These are phyloP conservation scores for Paramormyrops hopkinsi DNA, from an alignment of 2,797 vertebrate genomes.

Conservation along the genomic window DNA sequence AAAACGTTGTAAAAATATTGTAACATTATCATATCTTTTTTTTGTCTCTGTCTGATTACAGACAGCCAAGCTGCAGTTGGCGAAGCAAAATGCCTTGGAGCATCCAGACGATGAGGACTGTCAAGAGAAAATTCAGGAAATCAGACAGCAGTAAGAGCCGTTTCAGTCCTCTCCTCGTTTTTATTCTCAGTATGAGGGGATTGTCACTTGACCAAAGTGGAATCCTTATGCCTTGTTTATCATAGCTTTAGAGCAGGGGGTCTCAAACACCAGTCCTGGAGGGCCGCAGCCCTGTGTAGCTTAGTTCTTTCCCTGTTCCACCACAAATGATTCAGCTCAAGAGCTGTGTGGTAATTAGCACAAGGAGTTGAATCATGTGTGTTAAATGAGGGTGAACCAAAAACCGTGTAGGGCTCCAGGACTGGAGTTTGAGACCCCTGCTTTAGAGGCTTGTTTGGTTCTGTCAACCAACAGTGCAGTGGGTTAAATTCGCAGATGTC, in stretches of 20 bases:
- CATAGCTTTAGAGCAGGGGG: neutral
- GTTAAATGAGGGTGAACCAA: too few species aligned
- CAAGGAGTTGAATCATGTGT: too few species aligned
- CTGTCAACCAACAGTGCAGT: neutral
- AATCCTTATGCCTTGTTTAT: neutral
- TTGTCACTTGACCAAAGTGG: neutral
- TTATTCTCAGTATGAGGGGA: neutral
- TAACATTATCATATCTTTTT: neutral
- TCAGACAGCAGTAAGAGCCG: conserved; percentile 75
- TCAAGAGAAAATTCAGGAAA: conserved; percentile 68
- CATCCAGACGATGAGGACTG: conserved; percentile 66
- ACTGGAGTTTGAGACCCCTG: too few species aligned
- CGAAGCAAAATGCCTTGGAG: conserved; percentile 73
- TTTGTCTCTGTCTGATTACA: conserved; percentile 45
- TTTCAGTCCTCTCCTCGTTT: neutral
- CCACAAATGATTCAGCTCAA: too few species aligned
- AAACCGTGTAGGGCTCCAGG: too few species aligned
- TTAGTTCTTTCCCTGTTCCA: too few species aligned
- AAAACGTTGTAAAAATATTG: neutral
- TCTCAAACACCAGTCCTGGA: too few species aligned
- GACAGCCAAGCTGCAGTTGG: conserved; percentile 86
- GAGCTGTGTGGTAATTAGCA: too few species aligned
- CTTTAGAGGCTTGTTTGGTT: neutral
- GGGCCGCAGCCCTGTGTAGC: too few species aligned
- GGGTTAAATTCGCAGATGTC: neutral